Base-by-base conservation (phyloP, 92 coral and sea anemone species). In the Epizoanthus scotinus region DNA sequence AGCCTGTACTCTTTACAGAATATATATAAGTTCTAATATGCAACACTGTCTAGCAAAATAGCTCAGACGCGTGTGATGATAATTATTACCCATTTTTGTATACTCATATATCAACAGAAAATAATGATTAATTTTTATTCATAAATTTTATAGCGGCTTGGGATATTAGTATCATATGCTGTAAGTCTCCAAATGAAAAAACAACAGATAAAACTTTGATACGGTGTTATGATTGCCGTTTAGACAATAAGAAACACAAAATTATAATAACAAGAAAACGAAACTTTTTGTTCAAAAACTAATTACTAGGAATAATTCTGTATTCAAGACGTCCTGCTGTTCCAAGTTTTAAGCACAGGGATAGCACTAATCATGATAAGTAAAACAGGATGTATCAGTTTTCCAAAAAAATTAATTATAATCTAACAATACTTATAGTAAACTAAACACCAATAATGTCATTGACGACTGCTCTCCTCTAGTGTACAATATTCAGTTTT, bases 301-400 rank as follows among this genome's bases (percentile, higher is more conserved):
- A 75, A 75, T 75, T 24, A 58, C 29, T 40, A 36, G 38, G 19
- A 66, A 5, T 38, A 26, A 75, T 58, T 75, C 68, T 53, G 38
- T 20, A 24, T 59, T 58, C 56, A 59, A 55, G 38, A 25, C 13
- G 5, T 38, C 81, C 21, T 22, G 68, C 81, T 75, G 81, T 40
- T 36, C n/a, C 17, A 20, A 38, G 63, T 75, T 75, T 75, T 56
- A 58, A 75, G 59, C 60, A 66, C 60, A 18, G 25, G 38, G 26
- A 15, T 58, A 67, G 42, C 55, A 20, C 57, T 73, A 29, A 27
- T 18, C 40, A 34, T 34, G 40, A 34, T 5, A 34, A 34, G 40
- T 13, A 17, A 28, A 73, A 60, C 85, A 57, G 79, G 85, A 82
- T 57, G 78, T 70, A 38, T 82, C 70, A 15, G 60, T 53, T 58